Percentiles rank a stretch among this genome's conserved stretches.
These are phyloP conservation scores for Apantesis nais DNA, from an alignment of 2,888 invertebrate species.

Conservation along the genomic window DNA sequence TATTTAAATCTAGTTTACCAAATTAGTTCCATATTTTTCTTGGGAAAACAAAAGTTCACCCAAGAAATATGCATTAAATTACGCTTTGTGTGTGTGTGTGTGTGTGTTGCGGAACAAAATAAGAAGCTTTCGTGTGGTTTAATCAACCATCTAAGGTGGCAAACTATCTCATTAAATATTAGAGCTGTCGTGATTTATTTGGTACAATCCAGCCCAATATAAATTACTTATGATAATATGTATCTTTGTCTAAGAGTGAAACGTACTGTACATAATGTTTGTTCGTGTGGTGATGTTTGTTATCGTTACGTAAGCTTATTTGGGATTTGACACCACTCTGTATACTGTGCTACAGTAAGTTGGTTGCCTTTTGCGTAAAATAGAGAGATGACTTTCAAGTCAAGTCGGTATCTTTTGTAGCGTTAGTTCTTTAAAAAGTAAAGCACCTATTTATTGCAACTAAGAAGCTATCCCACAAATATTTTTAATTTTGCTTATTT, in stretches of 20 bases:
- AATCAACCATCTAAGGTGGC: not conserved
- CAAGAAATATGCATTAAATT: no score
- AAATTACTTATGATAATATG: slow-evolving; percentile 25
- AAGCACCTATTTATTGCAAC: no score
- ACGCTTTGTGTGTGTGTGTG: not conserved
- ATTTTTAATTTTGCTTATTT: no score
- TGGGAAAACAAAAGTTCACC: no score
- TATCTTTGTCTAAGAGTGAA: slow-evolving; percentile 31
- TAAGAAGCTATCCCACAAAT: no score
- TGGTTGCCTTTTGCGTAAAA: no score
- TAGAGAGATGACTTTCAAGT: no score
- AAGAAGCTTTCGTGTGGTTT: no score
- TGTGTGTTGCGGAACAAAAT: not conserved
- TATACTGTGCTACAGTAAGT: not conserved
- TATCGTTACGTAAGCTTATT: slow-evolving; percentile 24
- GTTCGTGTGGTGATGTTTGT: slow-evolving; percentile 28
- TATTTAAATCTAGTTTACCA: no score
- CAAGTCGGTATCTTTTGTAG: no score
- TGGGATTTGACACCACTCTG: slow-evolving; percentile 27
- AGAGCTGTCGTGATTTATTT: slow-evolving; percentile 7
- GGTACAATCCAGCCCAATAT: slow-evolving; percentile 24
- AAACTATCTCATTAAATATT: not conserved
- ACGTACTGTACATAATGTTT: slow-evolving; percentile 42
- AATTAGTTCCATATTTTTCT: no score
- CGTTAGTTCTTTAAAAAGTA: no score